Percentiles rank a stretch among this genome's conserved stretches.
phyloP scores from a whole-genome alignment of 2,797 vertebrate genomes.

The Parauchenoglanis punctatus region DNA sequence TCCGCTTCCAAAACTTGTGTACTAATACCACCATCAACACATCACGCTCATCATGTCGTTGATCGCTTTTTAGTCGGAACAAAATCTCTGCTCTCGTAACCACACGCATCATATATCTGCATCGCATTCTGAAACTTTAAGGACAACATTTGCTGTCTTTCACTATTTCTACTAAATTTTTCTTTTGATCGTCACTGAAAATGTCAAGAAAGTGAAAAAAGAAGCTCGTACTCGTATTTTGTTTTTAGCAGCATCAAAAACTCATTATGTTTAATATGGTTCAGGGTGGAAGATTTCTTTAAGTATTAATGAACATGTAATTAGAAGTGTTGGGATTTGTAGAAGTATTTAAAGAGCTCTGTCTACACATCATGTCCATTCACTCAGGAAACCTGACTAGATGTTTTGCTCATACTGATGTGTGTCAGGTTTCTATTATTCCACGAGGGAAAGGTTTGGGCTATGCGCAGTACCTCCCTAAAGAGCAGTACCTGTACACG shows the following conservation, averaged over 20 bases:
- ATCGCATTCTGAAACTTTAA: neutral
- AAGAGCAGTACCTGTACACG: constrained; percentile 80
- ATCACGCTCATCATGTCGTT: neutral
- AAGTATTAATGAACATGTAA: neutral
- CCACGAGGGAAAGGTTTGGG: constrained; percentile 77
- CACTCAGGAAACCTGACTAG: neutral
- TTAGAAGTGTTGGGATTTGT: neutral
- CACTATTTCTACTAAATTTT: neutral
- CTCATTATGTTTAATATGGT: neutral
- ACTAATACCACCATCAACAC: neutral
- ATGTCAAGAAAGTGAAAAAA: neutral
- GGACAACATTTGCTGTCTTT: neutral
- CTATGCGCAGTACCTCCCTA: constrained; percentile 80
- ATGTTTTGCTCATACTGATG: neutral
- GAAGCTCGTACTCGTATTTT: neutral
- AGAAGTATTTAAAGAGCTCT: neutral
- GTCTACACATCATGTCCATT: neutral
- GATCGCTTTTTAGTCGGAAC: neutral
- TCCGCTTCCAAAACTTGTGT: neutral
- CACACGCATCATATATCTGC: neutral
- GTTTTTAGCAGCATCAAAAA: neutral
- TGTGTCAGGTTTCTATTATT: constrained; percentile 77
- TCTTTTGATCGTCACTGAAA: too few species aligned
- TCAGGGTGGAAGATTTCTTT: neutral
- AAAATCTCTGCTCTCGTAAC: neutral